These are phyloP conservation scores for Chaetodon auriga DNA, from an alignment of 2,113 vertebrate genomes.

Conservation along the genomic window DNA sequence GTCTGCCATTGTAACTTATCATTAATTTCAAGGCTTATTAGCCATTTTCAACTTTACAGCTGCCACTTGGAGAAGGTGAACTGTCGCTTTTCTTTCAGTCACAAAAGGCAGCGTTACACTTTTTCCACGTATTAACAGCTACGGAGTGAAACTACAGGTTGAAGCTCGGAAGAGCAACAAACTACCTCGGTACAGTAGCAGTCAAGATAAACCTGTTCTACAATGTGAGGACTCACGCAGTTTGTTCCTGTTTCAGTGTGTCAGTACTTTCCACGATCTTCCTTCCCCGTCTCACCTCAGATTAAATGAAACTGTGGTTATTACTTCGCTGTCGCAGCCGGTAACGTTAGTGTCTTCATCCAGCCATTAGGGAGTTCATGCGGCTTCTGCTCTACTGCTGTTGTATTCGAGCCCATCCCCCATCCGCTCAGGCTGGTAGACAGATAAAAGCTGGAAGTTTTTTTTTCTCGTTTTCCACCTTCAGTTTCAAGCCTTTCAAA, in stretches of 20 bases:
- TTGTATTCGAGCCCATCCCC: constrained; percentile 75
- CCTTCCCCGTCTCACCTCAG: constrained; percentile 61
- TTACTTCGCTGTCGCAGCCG: constrained; percentile 62
- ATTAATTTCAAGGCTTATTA: neutral
- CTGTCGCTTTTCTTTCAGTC: neutral
- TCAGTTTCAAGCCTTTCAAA: constrained; percentile 38
- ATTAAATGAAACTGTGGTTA: constrained; percentile 26
- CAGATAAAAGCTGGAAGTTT: constrained; percentile 59
- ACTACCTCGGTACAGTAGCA: constrained; percentile 14
- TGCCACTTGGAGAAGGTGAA: fast-evolving
- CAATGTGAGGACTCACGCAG: neutral
- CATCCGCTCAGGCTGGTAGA: constrained; percentile 64
- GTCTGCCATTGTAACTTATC: neutral
- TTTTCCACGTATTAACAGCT: too few relatives aligned
- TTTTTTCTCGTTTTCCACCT: constrained; percentile 11
- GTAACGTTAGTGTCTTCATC: constrained; percentile 66
- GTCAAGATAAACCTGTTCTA: constrained; percentile 28
- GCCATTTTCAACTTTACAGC: neutral
- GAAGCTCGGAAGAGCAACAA: constrained; percentile 1
- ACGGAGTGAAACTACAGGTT: constrained; percentile 27
- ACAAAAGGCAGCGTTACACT: neutral
- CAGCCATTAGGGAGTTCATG: constrained; percentile 74
- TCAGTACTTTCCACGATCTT: neutral
- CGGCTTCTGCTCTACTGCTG: constrained; percentile 70
- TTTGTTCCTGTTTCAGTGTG: neutral